These are phyloP conservation scores for Etheostoma cragini DNA, from an alignment of 2,113 vertebrate species.

Conservation along the genomic window DNA sequence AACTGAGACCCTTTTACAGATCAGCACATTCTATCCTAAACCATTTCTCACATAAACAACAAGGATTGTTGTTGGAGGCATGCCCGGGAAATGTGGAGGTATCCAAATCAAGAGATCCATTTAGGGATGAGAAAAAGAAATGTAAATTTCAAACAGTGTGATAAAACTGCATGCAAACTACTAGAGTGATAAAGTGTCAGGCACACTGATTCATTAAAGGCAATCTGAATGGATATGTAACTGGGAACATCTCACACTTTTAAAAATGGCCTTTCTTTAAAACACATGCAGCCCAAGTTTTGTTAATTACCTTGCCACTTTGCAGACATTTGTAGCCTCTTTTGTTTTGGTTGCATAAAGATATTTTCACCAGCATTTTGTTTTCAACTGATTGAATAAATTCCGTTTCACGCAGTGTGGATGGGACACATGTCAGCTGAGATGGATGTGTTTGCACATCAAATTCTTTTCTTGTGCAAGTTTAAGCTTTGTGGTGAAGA, in stretches of 20 bases:
- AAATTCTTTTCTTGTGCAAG: background rate
- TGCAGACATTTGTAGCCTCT: background rate
- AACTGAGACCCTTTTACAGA: background rate
- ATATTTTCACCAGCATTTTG: background rate
- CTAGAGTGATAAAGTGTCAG: slow-evolving; percentile 25
- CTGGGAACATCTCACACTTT: background rate
- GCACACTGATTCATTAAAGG: slow-evolving; percentile 23
- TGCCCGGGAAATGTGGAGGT: background rate
- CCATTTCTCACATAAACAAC: slow-evolving; percentile 9
- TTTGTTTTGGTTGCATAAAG: background rate
- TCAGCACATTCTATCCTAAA: slow-evolving; percentile 6
- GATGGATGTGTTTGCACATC: slow-evolving; percentile 19
- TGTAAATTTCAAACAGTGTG: slow-evolving; percentile 1
- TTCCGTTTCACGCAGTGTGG: background rate
- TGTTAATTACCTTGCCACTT: background rate
- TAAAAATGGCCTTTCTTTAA: background rate
- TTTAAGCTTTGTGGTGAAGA: background rate
- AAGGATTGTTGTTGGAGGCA: background rate
- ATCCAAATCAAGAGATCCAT: slow-evolving; percentile 11
- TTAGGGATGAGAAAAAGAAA: slow-evolving; percentile 7
- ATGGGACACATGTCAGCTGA: background rate
- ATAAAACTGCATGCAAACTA: slow-evolving; percentile 33
- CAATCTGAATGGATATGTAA: slow-evolving; percentile 21
- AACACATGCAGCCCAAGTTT: background rate
- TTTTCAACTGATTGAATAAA: background rate